Conservation (phyloP, 2,888 invertebrate species). For the Eremobia ochroleuca region DNA sequence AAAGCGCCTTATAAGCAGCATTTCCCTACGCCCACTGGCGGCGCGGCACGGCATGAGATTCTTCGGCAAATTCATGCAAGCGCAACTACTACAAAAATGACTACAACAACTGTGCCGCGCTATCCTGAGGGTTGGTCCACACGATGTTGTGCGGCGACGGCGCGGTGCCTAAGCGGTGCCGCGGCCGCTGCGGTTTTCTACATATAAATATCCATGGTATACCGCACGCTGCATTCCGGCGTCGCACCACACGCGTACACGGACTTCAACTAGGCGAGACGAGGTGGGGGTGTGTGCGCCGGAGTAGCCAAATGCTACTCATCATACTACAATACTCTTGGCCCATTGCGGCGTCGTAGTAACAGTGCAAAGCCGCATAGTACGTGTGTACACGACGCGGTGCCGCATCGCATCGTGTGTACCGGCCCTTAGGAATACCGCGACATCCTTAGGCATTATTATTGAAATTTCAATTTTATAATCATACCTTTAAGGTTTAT, state of each 20-base stretch:
- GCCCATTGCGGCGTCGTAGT: neutral
- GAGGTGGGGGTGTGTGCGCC: neutral
- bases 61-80: neutral
- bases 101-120: neutral
- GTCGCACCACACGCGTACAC: neutral
- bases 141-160: too few relatives aligned
- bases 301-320: neutral
- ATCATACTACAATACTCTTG: neutral
- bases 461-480: neutral
- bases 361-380: neutral
- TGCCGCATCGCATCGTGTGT: neutral
- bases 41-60: neutral
- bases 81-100: too few relatives aligned
- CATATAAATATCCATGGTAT: too few relatives aligned
- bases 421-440: neutral
- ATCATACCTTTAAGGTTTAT: neutral
- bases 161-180: too few relatives aligned
- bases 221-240: neutral
- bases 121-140: neutral
- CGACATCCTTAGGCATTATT: neutral
- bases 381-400: neutral
- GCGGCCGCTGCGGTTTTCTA: too few relatives aligned
- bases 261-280: neutral
- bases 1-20: neutral
- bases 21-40: neutral